Evolutionary conservation across 2,797 vertebrate species (phyloP).

Genomic region (Cephalopachus bancanus): DNA sequence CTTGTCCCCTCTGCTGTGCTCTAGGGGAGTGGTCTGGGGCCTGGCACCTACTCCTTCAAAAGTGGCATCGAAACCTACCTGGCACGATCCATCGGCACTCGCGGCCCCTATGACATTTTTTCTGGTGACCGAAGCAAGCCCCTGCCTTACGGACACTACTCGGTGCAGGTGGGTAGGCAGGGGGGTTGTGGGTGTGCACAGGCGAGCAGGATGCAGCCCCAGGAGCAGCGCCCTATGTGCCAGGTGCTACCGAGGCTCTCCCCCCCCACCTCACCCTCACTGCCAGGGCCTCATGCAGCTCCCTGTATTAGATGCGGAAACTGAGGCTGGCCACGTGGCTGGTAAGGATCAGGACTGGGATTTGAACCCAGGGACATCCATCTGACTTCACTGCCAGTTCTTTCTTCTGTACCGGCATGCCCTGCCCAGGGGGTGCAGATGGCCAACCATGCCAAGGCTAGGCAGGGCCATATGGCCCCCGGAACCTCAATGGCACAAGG

Average conservation of each 20-base stretch:
- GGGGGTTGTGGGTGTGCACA: rapidly evolving
- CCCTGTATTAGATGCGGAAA: not conserved
- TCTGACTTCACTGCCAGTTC: not conserved
- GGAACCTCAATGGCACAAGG: not conserved
- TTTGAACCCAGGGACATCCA: not conserved
- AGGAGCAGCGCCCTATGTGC: not conserved
- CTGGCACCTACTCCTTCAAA: conserved; percentile 87
- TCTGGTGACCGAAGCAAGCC: conserved; percentile 78
- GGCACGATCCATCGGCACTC: conserved; percentile 58
- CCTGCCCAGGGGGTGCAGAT: not conserved
- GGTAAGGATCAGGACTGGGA: not conserved
- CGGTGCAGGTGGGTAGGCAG: conserved; percentile 83
- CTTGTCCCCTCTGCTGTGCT: not conserved
- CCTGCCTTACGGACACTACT: conserved; percentile 77
- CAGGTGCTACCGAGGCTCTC: not conserved
- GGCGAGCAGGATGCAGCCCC: not conserved
- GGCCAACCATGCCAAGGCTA: not conserved
- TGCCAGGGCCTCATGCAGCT: not conserved
- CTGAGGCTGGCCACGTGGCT: not conserved
- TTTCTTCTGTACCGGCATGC: not conserved
- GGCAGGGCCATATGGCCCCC: too few species aligned
- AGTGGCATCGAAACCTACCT: conserved; percentile 80
- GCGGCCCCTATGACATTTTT: conserved; percentile 85
- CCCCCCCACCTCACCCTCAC: rapidly evolving
- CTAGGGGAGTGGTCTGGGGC: conserved; percentile 87